Evolutionary conservation across 2,888 invertebrate species (phyloP), one percentile per base, ranked within the genome.

Genomic region (Stenodera caucasica): DNA sequence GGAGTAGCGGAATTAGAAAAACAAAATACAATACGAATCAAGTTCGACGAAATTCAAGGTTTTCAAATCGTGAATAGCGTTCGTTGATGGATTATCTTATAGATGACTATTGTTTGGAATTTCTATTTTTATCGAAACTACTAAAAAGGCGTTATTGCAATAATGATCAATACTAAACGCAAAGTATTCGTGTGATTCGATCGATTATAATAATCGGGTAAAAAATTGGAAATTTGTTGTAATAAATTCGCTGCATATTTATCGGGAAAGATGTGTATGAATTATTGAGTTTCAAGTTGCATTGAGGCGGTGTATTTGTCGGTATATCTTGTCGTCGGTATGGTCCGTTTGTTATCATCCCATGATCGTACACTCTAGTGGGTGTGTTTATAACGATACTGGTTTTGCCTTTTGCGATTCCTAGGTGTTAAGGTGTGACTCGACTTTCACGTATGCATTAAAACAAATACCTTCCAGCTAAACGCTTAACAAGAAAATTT

Each of bases 71-170:
- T 12, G 1, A 37, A 8, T 37, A 7, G 15, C 15, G 14, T 14
- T 58, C 57, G 53, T 61, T 29, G 67, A 65, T 66, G 51, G 30
- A 2, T 65, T 70, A 73, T 71, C 71, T 66, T 53, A 60, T 66
- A 71, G 58, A 75, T 74, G 70, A 65, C 72, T 72, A 75, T 75
- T 75, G 75, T 75, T 72, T 70, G 66, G 65, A 69, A 69, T 66
- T 66, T 67, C 71, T 68, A 69, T 63, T 67, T 69, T 72, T 72
- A 70, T 71, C 70, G 67, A 14, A 49, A 45, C 35, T 58, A 35
- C 37, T 29, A 8, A 29, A 4, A 51, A 26, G 3, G 7, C 49
- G 4, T 21, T 9, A 40, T 40, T 40, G 14, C 4, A 14, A 15
- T 14, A 15, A n/a, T n/a, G 12, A 49, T 11, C 49, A 21, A 23